phyloP scores from a whole-genome alignment of 2,888 invertebrate species.

The Trissoscelio sp. region DNA sequence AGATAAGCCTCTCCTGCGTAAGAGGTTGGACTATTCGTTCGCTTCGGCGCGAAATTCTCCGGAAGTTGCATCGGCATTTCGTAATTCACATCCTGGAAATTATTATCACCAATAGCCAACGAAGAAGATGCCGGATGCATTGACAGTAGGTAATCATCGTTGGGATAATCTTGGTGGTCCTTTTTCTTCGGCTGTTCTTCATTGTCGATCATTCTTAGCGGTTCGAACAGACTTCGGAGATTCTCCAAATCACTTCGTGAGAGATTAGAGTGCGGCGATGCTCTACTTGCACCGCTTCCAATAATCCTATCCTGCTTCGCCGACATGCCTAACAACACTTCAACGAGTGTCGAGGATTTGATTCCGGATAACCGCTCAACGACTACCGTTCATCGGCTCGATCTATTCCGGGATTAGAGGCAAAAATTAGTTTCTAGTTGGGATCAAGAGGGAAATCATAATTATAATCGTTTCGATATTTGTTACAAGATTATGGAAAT shows the following conservation, averaged over 20 bases:
- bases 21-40: slow-evolving; percentile 36
- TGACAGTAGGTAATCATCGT: slow-evolving; percentile 47
- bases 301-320: slow-evolving; percentile 60
- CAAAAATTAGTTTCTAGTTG: slow-evolving; percentile 40
- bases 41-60: slow-evolving; percentile 29
- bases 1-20: slow-evolving; percentile 6
- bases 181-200: slow-evolving; percentile 55
- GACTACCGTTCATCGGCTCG: slow-evolving; percentile 21
- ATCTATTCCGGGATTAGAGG: slow-evolving; percentile 37
- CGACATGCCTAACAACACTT: slow-evolving; percentile 51
- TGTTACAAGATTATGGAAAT: not conserved
- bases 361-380: slow-evolving; percentile 26
- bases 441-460: not conserved
- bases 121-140: slow-evolving; percentile 51
- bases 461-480: not conserved
- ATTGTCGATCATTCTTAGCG: slow-evolving; percentile 46
- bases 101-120: slow-evolving; percentile 35
- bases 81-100: slow-evolving; percentile 51
- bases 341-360: slow-evolving; percentile 38
- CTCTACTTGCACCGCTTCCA: slow-evolving; percentile 43
- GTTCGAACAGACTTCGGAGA: slow-evolving; percentile 62
- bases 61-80: slow-evolving; percentile 46
- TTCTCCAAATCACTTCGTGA: slow-evolving; percentile 65
- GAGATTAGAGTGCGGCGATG: slow-evolving; percentile 64
- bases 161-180: slow-evolving; percentile 55